Conservation (phyloP, 2,113 vertebrate genomes). For the Albula goreensis region DNA sequence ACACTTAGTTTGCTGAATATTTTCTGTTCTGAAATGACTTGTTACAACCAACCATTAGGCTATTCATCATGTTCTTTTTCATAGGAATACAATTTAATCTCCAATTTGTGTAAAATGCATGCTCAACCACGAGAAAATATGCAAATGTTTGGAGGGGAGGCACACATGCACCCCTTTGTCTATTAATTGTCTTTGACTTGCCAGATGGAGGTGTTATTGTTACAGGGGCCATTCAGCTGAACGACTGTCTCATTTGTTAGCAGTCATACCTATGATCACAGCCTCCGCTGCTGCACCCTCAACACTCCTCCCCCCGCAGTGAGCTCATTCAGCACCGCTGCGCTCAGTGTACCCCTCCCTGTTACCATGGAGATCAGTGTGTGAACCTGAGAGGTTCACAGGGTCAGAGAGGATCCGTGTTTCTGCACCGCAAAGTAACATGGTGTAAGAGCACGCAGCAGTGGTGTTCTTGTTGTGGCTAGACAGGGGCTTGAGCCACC, state of each 20-base stretch:
- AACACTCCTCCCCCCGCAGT: not conserved
- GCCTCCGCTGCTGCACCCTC: not conserved
- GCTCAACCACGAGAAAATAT: not conserved
- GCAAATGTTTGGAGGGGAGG: not conserved
- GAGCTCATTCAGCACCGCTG: not conserved
- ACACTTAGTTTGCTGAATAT: not conserved
- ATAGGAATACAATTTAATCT: not conserved
- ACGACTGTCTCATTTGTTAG: not conserved
- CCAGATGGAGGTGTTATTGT: not conserved
- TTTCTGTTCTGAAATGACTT: conserved; percentile 1
- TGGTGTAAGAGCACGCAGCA: too few relatives aligned
- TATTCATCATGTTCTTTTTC: not conserved
- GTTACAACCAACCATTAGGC: not conserved
- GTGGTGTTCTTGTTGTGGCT: too few relatives aligned
- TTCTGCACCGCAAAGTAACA: too few relatives aligned
- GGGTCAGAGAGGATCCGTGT: too few relatives aligned
- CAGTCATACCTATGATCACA: not conserved
- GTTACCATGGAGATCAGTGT: not conserved
- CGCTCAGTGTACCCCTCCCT: not conserved
- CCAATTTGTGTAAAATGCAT: not conserved
- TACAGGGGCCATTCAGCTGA: not conserved
- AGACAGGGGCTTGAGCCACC: too few relatives aligned
- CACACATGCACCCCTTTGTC: not conserved
- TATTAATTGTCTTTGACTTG: not conserved
- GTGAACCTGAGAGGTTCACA: too few relatives aligned